Percentiles rank a stretch among this genome's conserved stretches.
Evolutionary conservation across 1,140 invertebrate species (phyloP).

Genomic region (Euura saliciscinereae): DNA sequence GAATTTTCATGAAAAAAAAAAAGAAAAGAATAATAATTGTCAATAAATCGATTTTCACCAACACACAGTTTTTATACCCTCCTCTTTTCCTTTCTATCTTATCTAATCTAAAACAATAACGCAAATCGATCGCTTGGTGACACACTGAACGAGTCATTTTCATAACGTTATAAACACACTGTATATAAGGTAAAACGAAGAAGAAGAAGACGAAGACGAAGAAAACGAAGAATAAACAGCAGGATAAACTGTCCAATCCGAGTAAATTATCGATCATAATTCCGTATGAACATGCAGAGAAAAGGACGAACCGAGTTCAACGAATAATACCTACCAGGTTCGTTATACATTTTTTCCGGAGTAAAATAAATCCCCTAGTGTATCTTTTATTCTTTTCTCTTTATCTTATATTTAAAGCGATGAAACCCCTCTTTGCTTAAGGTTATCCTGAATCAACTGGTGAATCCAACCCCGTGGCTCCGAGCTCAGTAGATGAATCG

Average conservation of each 20-base stretch:
- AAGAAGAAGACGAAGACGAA: too few relatives aligned
- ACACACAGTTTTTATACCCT: neutral
- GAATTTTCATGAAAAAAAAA: conserved; percentile 18
- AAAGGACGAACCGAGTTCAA: neutral
- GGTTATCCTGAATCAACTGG: neutral
- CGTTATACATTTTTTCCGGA: neutral
- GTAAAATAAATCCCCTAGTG: neutral
- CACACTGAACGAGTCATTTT: neutral
- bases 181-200: neutral
- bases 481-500: neutral
- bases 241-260: neutral
- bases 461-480: neutral
- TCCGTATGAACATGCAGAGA: conserved; percentile 22
- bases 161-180: neutral
- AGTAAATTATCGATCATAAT: neutral
- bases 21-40: conserved; percentile 34
- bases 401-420: neutral
- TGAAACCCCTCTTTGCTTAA: neutral
- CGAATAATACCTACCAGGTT: too few relatives aligned
- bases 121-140: neutral
- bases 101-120: neutral
- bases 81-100: neutral
- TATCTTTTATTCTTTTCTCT: neutral
- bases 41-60: conserved; percentile 38
- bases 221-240: neutral